Conservation (phyloP, 2,113 vertebrate species). For the Nycticryphes semicollaris region DNA sequence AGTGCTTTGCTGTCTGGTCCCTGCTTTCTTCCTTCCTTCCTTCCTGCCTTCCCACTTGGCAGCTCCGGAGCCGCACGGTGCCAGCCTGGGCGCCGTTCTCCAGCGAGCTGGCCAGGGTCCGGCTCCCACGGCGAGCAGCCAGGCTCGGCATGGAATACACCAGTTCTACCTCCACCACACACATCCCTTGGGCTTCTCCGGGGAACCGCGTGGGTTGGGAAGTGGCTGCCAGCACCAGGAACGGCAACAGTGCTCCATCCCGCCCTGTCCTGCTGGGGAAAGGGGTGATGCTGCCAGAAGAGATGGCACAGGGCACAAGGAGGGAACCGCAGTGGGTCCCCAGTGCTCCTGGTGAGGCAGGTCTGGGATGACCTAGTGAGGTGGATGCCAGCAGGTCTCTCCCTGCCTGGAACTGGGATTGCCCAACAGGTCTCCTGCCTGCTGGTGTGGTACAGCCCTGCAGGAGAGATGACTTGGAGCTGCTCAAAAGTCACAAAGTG, state of each 20-base stretch:
- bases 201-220: rapidly evolving
- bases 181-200: rapidly evolving
- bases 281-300: neutral
- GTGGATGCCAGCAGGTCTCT: neutral
- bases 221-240: rapidly evolving
- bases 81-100: neutral
- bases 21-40: slow-evolving; percentile 13
- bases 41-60: slow-evolving; percentile 23
- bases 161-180: neutral
- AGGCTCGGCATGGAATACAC: rapidly evolving
- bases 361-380: neutral
- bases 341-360: neutral
- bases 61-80: neutral
- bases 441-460: rapidly evolving
- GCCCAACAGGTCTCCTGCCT: neutral
- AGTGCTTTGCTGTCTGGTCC: neutral
- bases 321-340: neutral
- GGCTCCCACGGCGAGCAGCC: neutral
- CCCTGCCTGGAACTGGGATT: neutral
- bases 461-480: neutral
- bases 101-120: neutral
- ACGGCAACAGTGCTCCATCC: neutral
- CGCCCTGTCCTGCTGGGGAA: rapidly evolving
- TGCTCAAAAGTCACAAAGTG: neutral
- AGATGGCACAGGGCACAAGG: neutral